Base-by-base conservation (phyloP, 2,797 vertebrate genomes). In the Rallus crepitans region DNA sequence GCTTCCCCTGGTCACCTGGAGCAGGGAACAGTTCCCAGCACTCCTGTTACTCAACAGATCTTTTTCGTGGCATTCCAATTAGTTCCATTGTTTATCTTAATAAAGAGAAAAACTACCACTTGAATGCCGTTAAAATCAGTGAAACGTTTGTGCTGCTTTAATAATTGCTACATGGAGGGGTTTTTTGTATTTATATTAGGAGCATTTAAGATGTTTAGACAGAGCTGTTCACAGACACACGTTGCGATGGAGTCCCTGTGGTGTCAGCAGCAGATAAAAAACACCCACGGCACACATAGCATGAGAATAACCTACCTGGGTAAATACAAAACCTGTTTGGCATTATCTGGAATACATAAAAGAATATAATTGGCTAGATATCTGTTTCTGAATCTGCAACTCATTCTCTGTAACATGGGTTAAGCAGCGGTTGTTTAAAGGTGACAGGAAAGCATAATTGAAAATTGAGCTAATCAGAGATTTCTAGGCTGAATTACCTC, bases 121-220 rank as follows among this genome's bases (percentile, higher is more conserved):
- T 70, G 64, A 92, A 92, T 33, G 7, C 47, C 7, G 25, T 65
- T 94, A 81, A 83, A 77, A 94, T 66, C 78, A 91, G 56, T 18
- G 53, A 80, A 84, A 52, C 23, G 27, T 70, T 90, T 33, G 71
- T 70, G 50, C 76, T 90, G 80, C 91, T 89, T 87, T 85, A 28
- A 60, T 79, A 85, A 95, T 48, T 60, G n/a, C 71, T 70, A 70
- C 64, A 9, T 13, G 11, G 73, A 39, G 66, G 47, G 47, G 15
- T 86, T 27, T 68, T 73, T 72, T 70, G 63, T 86, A 72, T 86
- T 89, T 85, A 30, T 71, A 72, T 83, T 37, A 79, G 87, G 69
- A 85, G 45, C 81, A 81, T 89, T 96, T 95, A 92, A 94, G 79
- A 88, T 93, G 92, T 89, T 96, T 89, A 53, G 75, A 85, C 65